Percentiles rank a stretch among this genome's conserved stretches.
These are phyloP conservation scores for Syritta pipiens DNA, from an alignment of 2,888 invertebrate species.

Conservation along the genomic window DNA sequence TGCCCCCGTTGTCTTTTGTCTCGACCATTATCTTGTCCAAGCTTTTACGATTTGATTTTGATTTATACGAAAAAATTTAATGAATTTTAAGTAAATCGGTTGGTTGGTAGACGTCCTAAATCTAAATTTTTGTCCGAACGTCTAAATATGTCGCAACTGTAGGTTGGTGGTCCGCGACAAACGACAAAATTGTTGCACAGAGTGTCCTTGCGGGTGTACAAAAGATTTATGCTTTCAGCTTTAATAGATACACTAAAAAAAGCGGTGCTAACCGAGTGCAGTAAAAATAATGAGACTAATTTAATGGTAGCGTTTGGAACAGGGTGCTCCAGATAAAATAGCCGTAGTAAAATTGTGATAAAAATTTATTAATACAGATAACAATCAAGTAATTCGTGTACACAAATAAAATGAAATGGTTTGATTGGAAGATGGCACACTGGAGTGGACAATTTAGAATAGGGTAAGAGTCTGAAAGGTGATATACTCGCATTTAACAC, in stretches of 20 bases:
- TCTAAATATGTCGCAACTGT: not conserved
- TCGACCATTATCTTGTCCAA: conserved; percentile 46
- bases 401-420: conserved; percentile 25
- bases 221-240: conserved; percentile 13
- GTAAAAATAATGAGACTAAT: conserved; percentile 54
- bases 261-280: conserved; percentile 37
- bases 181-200: conserved; percentile 28
- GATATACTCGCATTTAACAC: too few species aligned
- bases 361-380: conserved; percentile 45
- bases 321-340: conserved; percentile 31
- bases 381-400: conserved; percentile 36
- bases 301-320: conserved; percentile 14
- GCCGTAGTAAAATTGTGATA: conserved; percentile 24
- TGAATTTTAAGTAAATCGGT: conserved; percentile 53
- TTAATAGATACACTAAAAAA: conserved; percentile 29
- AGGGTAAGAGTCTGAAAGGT: not conserved
- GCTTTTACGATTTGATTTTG: conserved; percentile 63
- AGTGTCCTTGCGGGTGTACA: conserved; percentile 1
- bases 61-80: conserved; percentile 61
- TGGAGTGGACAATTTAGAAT: not conserved
- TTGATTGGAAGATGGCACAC: not conserved
- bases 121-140: conserved; percentile 42
- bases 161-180: too few species aligned
- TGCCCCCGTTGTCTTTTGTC: not conserved
- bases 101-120: conserved; percentile 9